phyloP scores from a whole-genome alignment of 2,113 vertebrate genomes.

The Promerops cafer region DNA sequence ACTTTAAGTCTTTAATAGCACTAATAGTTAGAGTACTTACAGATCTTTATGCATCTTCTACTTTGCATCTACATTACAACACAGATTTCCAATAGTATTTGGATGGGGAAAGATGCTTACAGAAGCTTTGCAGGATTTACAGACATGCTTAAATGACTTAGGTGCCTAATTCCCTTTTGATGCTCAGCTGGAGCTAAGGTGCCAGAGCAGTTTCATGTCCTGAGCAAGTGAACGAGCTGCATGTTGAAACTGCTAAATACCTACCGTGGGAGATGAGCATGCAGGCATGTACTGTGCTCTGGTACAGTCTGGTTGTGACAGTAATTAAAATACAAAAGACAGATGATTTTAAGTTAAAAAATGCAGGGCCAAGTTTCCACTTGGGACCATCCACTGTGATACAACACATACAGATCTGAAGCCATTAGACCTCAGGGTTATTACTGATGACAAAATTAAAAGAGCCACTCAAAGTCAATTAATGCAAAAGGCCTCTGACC shows the following conservation, averaged over 20 bases:
- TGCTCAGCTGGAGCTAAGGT: background rate
- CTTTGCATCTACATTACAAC: background rate
- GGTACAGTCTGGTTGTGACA: background rate
- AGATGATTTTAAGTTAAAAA: background rate
- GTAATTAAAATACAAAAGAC: background rate
- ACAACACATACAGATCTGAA: background rate
- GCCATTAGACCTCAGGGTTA: background rate
- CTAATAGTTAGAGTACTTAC: background rate
- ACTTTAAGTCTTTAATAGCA: background rate
- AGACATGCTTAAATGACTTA: background rate
- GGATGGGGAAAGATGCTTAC: background rate
- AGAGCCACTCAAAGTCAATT: background rate
- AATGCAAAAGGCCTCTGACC: background rate
- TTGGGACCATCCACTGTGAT: background rate
- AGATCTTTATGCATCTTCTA: background rate
- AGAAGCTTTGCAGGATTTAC: conserved; percentile 25
- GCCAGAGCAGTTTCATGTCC: background rate
- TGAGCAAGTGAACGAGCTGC: background rate
- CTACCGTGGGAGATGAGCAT: background rate
- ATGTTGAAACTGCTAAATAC: background rate
- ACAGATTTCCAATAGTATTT: background rate
- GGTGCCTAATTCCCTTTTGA: conserved; percentile 14
- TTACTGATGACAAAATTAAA: background rate
- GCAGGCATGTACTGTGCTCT: background rate
- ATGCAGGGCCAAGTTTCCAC: background rate